phyloP scores from a whole-genome alignment of 2,888 invertebrate genomes.

The Cantharis rufa region DNA sequence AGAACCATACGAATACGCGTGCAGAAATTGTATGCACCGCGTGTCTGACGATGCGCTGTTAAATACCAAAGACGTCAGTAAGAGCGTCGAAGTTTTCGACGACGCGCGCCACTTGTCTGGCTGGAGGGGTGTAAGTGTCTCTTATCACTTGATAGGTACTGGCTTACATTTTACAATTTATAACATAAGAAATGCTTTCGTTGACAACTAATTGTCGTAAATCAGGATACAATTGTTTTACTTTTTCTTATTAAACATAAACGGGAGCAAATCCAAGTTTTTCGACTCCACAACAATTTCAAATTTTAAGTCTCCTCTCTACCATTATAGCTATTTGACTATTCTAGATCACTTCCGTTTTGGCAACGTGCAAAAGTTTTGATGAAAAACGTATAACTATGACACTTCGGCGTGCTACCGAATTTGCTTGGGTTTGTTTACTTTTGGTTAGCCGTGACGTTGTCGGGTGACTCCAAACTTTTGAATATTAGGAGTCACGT shows the following conservation, averaged over 20 bases:
- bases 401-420: neutral
- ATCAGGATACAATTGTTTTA: neutral
- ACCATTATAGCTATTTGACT: no score
- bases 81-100: slow-evolving; percentile 47
- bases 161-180: slow-evolving; percentile 42
- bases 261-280: neutral
- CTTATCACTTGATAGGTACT: slow-evolving; percentile 46
- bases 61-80: slow-evolving; percentile 48
- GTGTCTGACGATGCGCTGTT: slow-evolving; percentile 49
- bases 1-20: slow-evolving; percentile 33
- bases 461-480: neutral
- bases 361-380: neutral
- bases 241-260: neutral
- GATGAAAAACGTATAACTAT: neutral
- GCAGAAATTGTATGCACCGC: slow-evolving; percentile 49
- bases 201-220: slow-evolving; percentile 20
- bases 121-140: slow-evolving; percentile 51
- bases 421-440: neutral
- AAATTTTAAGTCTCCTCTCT: neutral
- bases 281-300: neutral
- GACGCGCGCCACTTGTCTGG: slow-evolving; percentile 48
- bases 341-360: neutral
- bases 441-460: neutral
- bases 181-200: slow-evolving; percentile 20
- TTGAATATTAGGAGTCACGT: neutral